Evolutionary conservation across 2,797 vertebrate genomes (phyloP).

Genomic region (Ispidina picta): DNA sequence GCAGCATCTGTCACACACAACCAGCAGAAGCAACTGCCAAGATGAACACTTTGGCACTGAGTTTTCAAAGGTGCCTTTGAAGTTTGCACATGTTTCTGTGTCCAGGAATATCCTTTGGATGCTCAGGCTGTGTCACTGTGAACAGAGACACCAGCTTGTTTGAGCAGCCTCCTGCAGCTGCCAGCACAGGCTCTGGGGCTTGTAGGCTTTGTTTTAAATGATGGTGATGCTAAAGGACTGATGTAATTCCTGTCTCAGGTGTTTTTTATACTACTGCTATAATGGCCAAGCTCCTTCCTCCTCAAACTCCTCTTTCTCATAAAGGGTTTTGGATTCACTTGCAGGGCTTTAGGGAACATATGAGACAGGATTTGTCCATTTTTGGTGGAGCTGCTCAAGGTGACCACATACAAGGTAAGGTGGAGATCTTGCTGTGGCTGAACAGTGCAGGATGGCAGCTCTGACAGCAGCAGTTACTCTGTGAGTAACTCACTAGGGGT

Average conservation of each 20-base stretch:
- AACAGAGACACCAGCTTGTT: background rate
- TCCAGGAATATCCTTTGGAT: background rate
- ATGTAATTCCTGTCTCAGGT: background rate
- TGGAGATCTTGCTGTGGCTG: background rate
- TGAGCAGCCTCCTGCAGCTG: background rate
- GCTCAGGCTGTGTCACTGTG: background rate
- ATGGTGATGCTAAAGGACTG: background rate
- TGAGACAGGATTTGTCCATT: background rate
- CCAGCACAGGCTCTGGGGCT: background rate
- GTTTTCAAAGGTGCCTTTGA: conserved; percentile 46
- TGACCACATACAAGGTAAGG: background rate
- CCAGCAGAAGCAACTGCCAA: background rate
- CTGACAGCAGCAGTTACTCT: background rate
- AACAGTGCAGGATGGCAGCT: background rate
- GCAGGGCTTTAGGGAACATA: background rate
- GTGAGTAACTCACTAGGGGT: background rate
- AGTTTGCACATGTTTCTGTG: background rate
- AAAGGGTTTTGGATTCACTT: background rate
- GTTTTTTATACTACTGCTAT: background rate
- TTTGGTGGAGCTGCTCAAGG: background rate
- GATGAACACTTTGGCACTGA: background rate
- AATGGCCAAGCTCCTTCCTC: background rate
- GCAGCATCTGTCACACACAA: conserved; percentile 2
- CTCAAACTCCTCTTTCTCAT: background rate
- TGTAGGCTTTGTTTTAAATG: background rate